Base-by-base conservation (phyloP, 2,888 invertebrate genomes). In the Andrena trimmerana region DNA sequence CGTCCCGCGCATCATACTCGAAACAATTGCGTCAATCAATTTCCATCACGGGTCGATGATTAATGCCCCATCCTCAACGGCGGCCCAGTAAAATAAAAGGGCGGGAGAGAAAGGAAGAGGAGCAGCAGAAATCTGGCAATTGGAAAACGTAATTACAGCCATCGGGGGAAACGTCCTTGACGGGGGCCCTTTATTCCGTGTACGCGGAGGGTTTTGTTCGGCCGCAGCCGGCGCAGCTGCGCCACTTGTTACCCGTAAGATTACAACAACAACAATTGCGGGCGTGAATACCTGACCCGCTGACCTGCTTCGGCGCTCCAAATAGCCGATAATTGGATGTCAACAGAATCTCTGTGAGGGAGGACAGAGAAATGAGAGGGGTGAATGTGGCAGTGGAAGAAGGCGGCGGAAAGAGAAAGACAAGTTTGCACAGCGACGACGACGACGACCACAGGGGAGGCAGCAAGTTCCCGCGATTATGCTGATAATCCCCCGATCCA, bases 301-400 rank as follows among this genome's bases (percentile, higher is more conserved):
- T 81, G 68, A 79, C 78, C 73, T 57, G 54, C 7, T 79, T 77
- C 42, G 24, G 63, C 42, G 60, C n/a, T 54, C 67, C 79, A 66
- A 77, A 72, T 63, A 74, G 72, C 20, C 82, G 85, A 82, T 86
- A 85, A 85, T 85, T 82, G 84, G 82, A 85, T 79, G 20, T 70
- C 60, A 31, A 63, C 59, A 6, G 81, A 66, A 73, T 57, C 50
- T 76, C 42, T 27, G 6, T 2, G 8, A 5, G n/a, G 10, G 54
- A n/a, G 10, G 6, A 7, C 0, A 10, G 57, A 10, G 8, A 24
- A 10, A 29, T 50, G 13, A 24, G 16, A 4, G 27, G 10, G 59
- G 36, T 1, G 13, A 57, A 6, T 42, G 3, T 16, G 24, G 52
- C 10, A 48, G 66, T 5, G 54, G 24, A n/a, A 20, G 29, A 68